Evolutionary conservation across 2,113 vertebrate genomes (phyloP).

Genomic region (Pseudopipra pipra): DNA sequence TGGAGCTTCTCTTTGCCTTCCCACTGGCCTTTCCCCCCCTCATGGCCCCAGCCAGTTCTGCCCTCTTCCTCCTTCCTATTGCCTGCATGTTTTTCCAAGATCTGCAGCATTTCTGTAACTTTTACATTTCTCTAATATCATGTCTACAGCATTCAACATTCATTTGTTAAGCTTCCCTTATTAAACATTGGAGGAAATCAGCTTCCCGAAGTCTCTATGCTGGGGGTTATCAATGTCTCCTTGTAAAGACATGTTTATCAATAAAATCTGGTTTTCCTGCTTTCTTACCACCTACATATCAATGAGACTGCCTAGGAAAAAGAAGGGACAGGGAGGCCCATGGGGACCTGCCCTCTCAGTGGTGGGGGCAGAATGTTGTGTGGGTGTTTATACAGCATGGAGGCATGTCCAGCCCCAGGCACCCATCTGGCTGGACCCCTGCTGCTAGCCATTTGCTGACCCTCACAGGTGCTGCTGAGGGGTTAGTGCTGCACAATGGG

Average conservation of each 20-base stretch:
- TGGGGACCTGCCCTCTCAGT: neutral
- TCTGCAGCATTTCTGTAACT: neutral
- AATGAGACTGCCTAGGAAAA: neutral
- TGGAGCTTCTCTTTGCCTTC: neutral
- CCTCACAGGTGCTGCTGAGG: neutral
- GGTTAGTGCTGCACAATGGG: neutral
- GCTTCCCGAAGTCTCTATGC: neutral
- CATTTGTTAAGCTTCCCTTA: neutral
- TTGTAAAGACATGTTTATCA: neutral
- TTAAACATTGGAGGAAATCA: neutral
- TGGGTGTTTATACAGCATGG: neutral
- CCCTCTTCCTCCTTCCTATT: neutral
- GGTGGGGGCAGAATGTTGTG: neutral
- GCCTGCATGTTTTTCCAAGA: neutral
- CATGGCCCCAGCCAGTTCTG: neutral
- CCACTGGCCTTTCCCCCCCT: neutral
- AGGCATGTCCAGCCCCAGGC: neutral
- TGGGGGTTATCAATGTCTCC: neutral
- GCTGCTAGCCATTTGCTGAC: neutral
- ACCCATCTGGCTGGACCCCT: neutral
- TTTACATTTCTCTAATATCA: neutral
- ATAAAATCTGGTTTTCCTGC: neutral
- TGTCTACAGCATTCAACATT: neutral
- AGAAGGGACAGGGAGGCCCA: neutral
- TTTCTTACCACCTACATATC: neutral